Evolutionary conservation across 2,797 vertebrate species (phyloP), one percentile per base, ranked within the genome.

Genomic region (Diplodus sargus): DNA sequence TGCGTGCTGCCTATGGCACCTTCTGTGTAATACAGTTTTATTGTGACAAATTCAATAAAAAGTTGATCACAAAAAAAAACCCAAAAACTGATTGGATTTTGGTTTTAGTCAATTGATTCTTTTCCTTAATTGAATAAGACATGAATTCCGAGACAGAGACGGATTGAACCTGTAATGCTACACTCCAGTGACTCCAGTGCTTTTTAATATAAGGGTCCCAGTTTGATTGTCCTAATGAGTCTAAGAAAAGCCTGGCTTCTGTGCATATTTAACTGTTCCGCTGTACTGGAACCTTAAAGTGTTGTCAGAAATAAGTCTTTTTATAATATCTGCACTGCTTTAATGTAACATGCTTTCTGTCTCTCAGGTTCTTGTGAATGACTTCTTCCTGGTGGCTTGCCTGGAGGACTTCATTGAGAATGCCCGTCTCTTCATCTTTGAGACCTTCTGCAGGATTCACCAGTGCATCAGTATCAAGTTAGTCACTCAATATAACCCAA

Each of bases 321-420:
- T 59, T 63, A 15, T 69, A 39, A 69, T 43, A 5, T 28, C 62
- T 52, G 70, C 81, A 2, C 1, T 14, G 22, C 8, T 61, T 17
- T 60, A 23, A 54, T 23, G 4, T 63, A 25, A 69, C 28, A 47
- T 89, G 25, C 28, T 83, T 64, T 70, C 53, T 73, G 11, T 79
- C 28, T 78, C 65, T 39, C 95, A 99, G 98, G 98, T 99, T 47
- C 96, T 99, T 56, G 97, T 99, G 79, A 99, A 99, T 78, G 98
- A 99, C 88, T 99, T 99, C 89, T 99, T 99, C 90, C 90, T 99
- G 82, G 98, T 99, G 56, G 98, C 98, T 0, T 99, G 98, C 81
- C 95, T 99, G 48, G 98, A 99, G 90, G 98, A 99, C 93, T 99
- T 99, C 81, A 99, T 99, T 83, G 98, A 99, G 90, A 99, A 99